A percentile compares a stretch with the other conserved stretches of the same genome.
phyloP scores from a whole-genome alignment of 1,140 invertebrate genomes.

The Eurosta solidaginis region DNA sequence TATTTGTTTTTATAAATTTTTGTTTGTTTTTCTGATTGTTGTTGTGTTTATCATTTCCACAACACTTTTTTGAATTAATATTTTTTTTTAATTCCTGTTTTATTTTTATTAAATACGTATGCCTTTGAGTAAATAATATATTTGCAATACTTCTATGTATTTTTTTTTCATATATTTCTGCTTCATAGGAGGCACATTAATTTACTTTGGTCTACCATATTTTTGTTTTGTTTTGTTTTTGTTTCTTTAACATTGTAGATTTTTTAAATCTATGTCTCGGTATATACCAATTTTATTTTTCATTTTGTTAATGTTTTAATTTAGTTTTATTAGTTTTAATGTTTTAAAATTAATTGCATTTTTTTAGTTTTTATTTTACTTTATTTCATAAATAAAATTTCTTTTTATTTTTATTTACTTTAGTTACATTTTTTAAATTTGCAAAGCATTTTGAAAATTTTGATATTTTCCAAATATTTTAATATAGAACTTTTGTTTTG shows the following conservation, averaged over 20 bases:
- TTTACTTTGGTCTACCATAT: neutral
- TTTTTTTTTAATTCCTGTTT: neutral
- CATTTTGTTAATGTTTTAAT: neutral
- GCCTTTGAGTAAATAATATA: neutral
- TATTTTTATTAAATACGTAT: neutral
- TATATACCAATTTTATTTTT: neutral
- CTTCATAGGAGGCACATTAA: conserved; percentile 11
- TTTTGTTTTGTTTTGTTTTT: conserved; percentile 2
- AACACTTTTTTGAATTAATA: neutral
- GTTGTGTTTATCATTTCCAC: too few relatives aligned
- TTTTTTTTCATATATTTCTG: neutral
- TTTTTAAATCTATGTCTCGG: neutral
- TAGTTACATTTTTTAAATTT: neutral
- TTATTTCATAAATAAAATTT: neutral
- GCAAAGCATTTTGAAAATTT: neutral
- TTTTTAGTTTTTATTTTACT: neutral
- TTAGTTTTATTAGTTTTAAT: neutral
- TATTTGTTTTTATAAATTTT: neutral
- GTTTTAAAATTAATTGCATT: too few relatives aligned
- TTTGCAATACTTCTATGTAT: too few relatives aligned
- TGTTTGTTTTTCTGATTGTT: neutral
- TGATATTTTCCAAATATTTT: neutral
- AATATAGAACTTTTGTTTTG: neutral
- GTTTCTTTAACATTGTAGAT: neutral
- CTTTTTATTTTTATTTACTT: neutral